Conservation (phyloP, 2,888 invertebrate genomes). For the Taenaris catops region DNA sequence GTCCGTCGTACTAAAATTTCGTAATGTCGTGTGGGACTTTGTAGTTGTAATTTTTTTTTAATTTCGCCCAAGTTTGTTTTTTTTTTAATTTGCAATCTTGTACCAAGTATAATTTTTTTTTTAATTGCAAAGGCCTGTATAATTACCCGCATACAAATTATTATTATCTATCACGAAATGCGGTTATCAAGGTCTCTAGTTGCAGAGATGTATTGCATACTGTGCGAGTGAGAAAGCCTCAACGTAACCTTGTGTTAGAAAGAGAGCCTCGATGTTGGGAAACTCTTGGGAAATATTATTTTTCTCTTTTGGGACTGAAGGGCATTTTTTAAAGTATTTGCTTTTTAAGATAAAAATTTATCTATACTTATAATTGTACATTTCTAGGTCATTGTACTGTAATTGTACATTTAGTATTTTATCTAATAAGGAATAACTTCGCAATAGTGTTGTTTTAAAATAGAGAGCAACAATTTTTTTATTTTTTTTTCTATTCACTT, state of each 20-base stretch:
- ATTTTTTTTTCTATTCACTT: no score
- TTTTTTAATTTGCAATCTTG: slow-evolving; percentile 5
- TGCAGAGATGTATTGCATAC: slow-evolving; percentile 77
- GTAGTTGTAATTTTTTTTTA: slow-evolving; percentile 9
- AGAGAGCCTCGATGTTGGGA: slow-evolving; percentile 64
- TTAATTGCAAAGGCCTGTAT: slow-evolving; percentile 51
- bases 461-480: no score
- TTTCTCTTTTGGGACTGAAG: slow-evolving; percentile 72
- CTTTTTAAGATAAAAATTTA: slow-evolving; percentile 42
- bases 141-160: slow-evolving; percentile 72
- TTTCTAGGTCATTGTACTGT: slow-evolving; percentile 51
- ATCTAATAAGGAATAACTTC: no score
- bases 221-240: slow-evolving; percentile 57
- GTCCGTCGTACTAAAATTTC: slow-evolving; percentile 51
- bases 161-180: slow-evolving; percentile 78
- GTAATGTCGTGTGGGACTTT: slow-evolving; percentile 17
- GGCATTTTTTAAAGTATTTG: slow-evolving; percentile 68
- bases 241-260: slow-evolving; percentile 54
- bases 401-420: no score
- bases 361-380: slow-evolving; percentile 45
- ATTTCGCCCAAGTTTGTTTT: slow-evolving; percentile 8
- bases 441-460: no score
- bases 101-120: slow-evolving; percentile 27
- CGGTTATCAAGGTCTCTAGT: slow-evolving; percentile 74
- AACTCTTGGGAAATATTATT: slow-evolving; percentile 75